These are phyloP conservation scores for Stigmatopora argus DNA, from an alignment of 2,113 vertebrate genomes.

Conservation along the genomic window DNA sequence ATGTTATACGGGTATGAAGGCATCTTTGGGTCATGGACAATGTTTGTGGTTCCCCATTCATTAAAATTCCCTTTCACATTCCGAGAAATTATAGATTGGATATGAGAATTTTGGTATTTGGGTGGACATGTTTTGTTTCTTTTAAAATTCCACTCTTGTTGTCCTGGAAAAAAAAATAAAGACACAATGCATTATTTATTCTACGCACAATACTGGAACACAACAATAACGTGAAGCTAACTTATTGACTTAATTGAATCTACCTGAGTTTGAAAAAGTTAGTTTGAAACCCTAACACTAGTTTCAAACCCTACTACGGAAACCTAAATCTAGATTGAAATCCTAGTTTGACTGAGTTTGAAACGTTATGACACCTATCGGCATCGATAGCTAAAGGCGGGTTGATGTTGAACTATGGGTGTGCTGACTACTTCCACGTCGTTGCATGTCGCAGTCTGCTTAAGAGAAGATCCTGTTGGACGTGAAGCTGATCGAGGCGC, in stretches of 20 bases:
- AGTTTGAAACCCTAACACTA: too few relatives aligned
- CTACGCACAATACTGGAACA: too few relatives aligned
- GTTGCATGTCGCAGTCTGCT: conserved; percentile 13
- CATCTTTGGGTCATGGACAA: conserved; percentile 24
- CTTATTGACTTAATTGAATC: too few relatives aligned
- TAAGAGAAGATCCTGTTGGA: conserved; percentile 16
- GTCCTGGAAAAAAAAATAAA: neutral
- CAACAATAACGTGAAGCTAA: too few relatives aligned
- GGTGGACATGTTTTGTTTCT: neutral
- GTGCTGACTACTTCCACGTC: conserved; percentile 23
- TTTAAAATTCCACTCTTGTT: neutral
- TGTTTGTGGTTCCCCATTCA: conserved; percentile 1
- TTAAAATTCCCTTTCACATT: neutral
- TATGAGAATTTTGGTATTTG: neutral
- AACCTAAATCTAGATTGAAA: too few relatives aligned
- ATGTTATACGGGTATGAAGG: conserved; percentile 37
- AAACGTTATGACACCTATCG: too few relatives aligned
- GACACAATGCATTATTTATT: neutral
- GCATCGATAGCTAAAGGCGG: conserved; percentile 31
- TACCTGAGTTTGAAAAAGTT: too few relatives aligned
- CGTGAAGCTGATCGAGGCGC: conserved; percentile 10
- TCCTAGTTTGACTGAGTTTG: too few relatives aligned
- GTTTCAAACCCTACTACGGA: neutral
- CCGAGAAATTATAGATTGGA: conserved; percentile 5
- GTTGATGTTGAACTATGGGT: conserved; percentile 11